Conservation (phyloP, 2,113 vertebrate genomes). For the Pseudorasbora parva region DNA sequence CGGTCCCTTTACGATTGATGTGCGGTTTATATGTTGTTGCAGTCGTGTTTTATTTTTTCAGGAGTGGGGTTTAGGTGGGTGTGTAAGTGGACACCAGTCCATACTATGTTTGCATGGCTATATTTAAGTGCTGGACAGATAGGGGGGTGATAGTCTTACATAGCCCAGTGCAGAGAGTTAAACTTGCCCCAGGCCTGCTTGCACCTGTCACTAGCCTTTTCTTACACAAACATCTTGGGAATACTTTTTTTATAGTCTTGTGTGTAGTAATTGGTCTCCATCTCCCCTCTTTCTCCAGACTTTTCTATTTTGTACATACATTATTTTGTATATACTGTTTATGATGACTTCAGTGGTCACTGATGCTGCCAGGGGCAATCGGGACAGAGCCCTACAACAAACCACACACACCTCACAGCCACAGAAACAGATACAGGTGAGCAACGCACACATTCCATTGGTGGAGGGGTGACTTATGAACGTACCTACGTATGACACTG, state of each 20-base stretch:
- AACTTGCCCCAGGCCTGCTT: not conserved
- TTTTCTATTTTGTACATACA: constrained; percentile 99
- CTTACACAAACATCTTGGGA: constrained; percentile 15
- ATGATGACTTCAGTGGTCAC: constrained; percentile 98
- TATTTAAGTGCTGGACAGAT: constrained; percentile 73
- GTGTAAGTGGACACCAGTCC: constrained; percentile 76
- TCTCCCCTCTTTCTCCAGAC: constrained; percentile 76
- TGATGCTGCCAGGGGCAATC: constrained; percentile 88
- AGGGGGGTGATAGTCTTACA: constrained; percentile 76
- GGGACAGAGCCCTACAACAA: constrained; percentile 87
- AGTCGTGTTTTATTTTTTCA: constrained; percentile 33
- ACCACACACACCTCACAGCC: constrained; percentile 83
- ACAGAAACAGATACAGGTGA: constrained; percentile 96
- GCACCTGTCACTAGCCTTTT: constrained; percentile 43
- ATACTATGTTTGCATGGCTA: constrained; percentile 70
- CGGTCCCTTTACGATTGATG: not conserved
- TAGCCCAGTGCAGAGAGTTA: constrained; percentile 51
- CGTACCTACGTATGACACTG: not conserved
- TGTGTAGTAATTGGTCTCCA: not conserved
- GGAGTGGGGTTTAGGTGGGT: constrained; percentile 26
- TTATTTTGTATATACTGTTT: constrained; percentile 99
- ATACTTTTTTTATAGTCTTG: not conserved
- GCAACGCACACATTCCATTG: constrained; percentile 44
- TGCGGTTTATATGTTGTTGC: constrained; percentile 19
- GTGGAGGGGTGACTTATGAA: not conserved